These are phyloP conservation scores for Aphidius gifuensis DNA, from an alignment of 1,140 invertebrate species.

Conservation along the genomic window DNA sequence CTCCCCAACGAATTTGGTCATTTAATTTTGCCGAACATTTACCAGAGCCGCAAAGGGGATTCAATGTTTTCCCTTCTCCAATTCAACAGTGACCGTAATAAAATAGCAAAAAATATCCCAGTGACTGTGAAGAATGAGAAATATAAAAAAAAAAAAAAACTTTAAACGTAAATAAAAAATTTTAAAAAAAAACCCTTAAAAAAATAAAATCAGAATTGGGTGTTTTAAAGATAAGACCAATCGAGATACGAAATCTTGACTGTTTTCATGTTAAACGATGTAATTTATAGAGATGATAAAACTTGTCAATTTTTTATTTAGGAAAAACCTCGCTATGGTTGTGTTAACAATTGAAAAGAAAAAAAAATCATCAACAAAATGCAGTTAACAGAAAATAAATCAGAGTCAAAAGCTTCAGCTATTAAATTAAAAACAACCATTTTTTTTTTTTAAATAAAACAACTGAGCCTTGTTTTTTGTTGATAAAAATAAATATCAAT, in stretches of 20 bases:
- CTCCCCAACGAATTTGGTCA: slow-evolving; percentile 42
- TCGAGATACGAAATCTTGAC: no score
- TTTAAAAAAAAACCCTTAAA: slow-evolving; percentile 7
- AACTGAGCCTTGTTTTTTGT: no score
- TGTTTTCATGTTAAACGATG: no score
- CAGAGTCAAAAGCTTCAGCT: no score
- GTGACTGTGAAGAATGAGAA: slow-evolving; percentile 7
- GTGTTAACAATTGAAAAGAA: no score
- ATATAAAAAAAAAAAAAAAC: slow-evolving; percentile 1
- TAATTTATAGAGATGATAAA: no score
- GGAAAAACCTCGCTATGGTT: background rate
- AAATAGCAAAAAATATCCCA: slow-evolving; percentile 17
- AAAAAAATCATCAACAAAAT: no score
- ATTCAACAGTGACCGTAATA: background rate
- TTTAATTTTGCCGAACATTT: slow-evolving; percentile 48
- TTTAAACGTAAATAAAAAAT: background rate
- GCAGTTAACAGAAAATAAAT: no score
- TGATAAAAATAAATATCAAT: no score
- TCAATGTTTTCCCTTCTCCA: background rate
- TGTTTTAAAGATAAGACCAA: no score
- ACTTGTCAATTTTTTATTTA: background rate
- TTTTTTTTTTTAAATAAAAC: no score
- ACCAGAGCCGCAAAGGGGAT: slow-evolving; percentile 32
- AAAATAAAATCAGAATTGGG: background rate
- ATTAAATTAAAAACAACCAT: no score